Evolutionary conservation across 2,113 vertebrate genomes (phyloP), one percentile per base, ranked within the genome.

Genomic region (Muntiacus reevesi): DNA sequence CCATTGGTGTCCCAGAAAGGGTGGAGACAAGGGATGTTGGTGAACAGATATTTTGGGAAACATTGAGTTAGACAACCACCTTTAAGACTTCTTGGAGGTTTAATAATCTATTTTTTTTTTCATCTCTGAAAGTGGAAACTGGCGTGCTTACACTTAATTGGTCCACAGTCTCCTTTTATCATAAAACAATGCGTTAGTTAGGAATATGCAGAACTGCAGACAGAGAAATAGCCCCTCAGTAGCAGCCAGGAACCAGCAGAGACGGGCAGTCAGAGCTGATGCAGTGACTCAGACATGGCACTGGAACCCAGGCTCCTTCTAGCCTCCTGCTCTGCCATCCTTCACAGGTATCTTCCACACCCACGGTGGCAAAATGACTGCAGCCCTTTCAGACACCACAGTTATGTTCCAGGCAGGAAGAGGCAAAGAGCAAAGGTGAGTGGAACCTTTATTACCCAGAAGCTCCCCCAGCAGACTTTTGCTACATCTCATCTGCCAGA

Each of bases 281-380:
- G 3, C 0, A 19, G 45, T 47, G 12, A 15, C 82, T 81, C 57
- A 2, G 86, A 57, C 36, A 0, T 2, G 8, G 84, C 57, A 2
- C 57, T 57, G 50, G 91, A 60, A 36, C 2, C 19, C 23, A 14
- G 17, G n/a, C 67, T 10, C 94, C 74, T 87, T 50, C 54, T 19
- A 25, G 64, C 64, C 45, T 74, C 82, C 59, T 28, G 15, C 55
- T 90, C 96, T 50, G 55, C 45, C 28, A 4, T 17, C 50, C 71
- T 9, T 54, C 30, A 40, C 54, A 33, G 0, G 11, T 11, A 62
- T 43, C 25, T 55, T 23, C 47, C 40, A 21, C 33, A 19, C 17
- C 6, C 5, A n/a, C 0, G 3, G 47, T 0, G 28, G 67, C 27
- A 74, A 71, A 91, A 40, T 3, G 59, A 2, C 40, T 9, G 3